phyloP scores from a whole-genome alignment of 2,113 vertebrate species.

The Rhinolophus ferrumequinum region DNA sequence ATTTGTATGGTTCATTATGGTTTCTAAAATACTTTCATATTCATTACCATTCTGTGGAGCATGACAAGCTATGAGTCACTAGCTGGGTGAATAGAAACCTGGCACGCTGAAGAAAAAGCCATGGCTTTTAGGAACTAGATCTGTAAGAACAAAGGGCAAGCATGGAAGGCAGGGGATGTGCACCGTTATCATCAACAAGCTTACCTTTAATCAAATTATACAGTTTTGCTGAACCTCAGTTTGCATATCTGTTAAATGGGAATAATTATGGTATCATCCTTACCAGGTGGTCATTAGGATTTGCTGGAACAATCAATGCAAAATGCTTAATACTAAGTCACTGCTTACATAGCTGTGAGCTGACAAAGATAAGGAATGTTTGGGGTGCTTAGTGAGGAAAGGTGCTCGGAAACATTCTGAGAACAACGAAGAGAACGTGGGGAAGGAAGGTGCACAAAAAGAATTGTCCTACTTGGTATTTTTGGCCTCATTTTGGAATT shows the following conservation, averaged over 20 bases:
- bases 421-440: background rate
- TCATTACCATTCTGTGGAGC: conserved; percentile 14
- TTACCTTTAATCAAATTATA: background rate
- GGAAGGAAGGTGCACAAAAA: background rate
- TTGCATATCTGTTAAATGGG: conserved; percentile 1
- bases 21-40: background rate
- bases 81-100: background rate
- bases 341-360: background rate
- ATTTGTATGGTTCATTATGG: background rate
- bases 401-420: background rate
- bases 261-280: background rate
- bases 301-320: background rate
- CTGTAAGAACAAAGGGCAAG: background rate
- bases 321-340: background rate
- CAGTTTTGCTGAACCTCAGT: background rate
- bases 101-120: background rate
- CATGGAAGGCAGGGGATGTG: background rate
- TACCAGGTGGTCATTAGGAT: background rate
- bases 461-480: background rate
- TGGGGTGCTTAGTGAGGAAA: background rate
- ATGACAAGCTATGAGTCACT: background rate
- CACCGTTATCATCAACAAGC: background rate
- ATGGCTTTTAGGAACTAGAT: background rate
- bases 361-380: background rate
- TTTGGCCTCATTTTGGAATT: conserved; percentile 28